These are phyloP conservation scores for Cyphomyrus plagiostoma DNA, from an alignment of 2,113 vertebrate species.

Conservation along the genomic window DNA sequence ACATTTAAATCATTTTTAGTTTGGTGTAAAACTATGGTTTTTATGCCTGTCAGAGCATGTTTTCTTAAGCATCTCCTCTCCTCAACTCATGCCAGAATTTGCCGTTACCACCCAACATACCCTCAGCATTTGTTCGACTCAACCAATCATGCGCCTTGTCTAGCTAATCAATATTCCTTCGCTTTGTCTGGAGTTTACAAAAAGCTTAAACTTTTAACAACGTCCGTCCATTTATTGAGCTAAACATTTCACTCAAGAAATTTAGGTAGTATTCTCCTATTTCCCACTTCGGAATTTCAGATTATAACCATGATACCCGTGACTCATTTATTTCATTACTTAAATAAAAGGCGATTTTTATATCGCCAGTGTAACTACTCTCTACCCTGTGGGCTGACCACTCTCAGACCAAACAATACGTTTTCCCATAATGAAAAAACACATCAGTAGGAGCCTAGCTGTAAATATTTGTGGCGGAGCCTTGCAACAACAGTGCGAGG, in stretches of 20 bases:
- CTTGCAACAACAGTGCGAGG: background rate
- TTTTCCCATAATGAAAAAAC: conserved; percentile 9
- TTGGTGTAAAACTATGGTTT: background rate
- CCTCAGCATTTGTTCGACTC: background rate
- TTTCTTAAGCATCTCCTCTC: background rate
- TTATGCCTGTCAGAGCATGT: background rate
- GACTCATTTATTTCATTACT: background rate
- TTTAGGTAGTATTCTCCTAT: background rate
- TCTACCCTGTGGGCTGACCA: conserved; percentile 3
- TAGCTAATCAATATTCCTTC: background rate
- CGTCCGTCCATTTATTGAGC: background rate
- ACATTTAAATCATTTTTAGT: background rate
- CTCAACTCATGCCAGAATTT: background rate
- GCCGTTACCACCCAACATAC: background rate
- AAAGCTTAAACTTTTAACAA: background rate
- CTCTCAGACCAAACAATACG: conserved; percentile 13
- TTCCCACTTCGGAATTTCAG: background rate
- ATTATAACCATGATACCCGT: background rate
- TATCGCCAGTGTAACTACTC: background rate
- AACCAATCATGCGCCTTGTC: background rate
- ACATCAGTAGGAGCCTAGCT: background rate
- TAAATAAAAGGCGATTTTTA: background rate
- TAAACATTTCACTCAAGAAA: background rate
- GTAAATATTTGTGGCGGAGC: conserved; percentile 5
- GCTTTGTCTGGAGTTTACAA: background rate